Conservation (phyloP, 2,113 vertebrate genomes). For the Coturnix japonica region DNA sequence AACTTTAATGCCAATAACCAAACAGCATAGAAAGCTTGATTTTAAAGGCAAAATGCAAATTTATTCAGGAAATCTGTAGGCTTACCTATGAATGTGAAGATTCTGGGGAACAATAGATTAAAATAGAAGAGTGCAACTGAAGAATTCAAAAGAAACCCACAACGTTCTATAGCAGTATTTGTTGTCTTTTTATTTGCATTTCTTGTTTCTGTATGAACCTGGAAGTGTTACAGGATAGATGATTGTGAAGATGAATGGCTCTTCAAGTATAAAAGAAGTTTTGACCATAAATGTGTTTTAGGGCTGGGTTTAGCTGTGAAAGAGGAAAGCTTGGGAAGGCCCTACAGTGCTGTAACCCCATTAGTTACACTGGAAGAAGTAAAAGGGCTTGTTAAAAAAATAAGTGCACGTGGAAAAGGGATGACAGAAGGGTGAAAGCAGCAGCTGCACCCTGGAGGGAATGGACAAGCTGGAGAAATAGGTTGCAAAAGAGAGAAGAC, state of each 20-base stretch:
- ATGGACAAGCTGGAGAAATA: slow-evolving; percentile 46
- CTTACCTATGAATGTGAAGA: background rate
- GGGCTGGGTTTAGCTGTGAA: slow-evolving; percentile 68
- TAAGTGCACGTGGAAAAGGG: slow-evolving; percentile 65
- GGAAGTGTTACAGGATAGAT: background rate
- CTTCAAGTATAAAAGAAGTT: slow-evolving; percentile 43
- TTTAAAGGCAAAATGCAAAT: background rate
- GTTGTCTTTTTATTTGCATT: background rate
- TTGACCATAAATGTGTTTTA: slow-evolving; percentile 50
- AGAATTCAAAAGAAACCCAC: background rate
- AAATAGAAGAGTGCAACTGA: background rate
- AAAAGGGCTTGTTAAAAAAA: slow-evolving; percentile 72
- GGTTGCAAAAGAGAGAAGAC: background rate
- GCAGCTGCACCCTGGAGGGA: slow-evolving; percentile 68
- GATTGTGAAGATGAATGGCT: background rate
- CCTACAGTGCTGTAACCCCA: slow-evolving; percentile 72
- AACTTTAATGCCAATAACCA: background rate
- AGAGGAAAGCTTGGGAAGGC: slow-evolving; percentile 66
- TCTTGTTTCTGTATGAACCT: background rate
- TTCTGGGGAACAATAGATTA: background rate
- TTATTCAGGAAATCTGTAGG: background rate
- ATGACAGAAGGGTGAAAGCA: slow-evolving; percentile 55
- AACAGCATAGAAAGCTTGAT: background rate
- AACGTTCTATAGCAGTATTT: background rate
- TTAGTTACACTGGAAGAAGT: slow-evolving; percentile 75